A percentile compares a stretch with the other conserved stretches of the same genome.
Conservation (phyloP, 1,140 invertebrate genomes). For the Zeugodacus cucurbitae region DNA sequence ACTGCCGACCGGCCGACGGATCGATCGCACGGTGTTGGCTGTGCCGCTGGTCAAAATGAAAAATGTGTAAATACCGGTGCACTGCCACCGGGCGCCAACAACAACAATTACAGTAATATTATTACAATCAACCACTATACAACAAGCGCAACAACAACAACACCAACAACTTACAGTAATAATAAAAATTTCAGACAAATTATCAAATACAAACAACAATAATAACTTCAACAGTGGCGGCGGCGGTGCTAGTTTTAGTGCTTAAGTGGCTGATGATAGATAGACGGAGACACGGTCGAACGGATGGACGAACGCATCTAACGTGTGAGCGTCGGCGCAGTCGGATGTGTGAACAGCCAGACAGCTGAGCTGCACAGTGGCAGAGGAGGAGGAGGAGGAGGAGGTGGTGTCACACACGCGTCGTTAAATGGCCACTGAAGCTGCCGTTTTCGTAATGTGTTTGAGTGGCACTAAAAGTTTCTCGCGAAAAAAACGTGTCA, state of each 20-base stretch:
- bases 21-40: neutral
- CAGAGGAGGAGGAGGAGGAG: neutral
- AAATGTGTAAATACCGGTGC: neutral
- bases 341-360: conserved; percentile 4
- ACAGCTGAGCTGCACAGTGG: neutral
- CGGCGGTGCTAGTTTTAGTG: neutral
- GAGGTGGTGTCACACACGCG: neutral
- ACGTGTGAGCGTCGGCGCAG: neutral
- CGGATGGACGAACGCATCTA: neutral
- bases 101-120: conserved; percentile 5
- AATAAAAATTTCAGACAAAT: neutral
- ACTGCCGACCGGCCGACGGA: neutral
- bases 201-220: neutral
- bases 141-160: neutral
- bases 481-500: neutral
- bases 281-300: neutral
- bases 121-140: neutral
- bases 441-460: neutral
- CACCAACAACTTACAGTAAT: neutral
- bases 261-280: conserved; percentile 18
- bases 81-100: neutral
- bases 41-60: neutral
- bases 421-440: neutral
- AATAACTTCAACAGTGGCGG: neutral
- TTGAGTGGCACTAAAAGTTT: conserved; percentile 15